Percentiles rank a stretch among this genome's conserved stretches.
phyloP scores from a whole-genome alignment of 2,113 vertebrate genomes.

The Otis tarda region DNA sequence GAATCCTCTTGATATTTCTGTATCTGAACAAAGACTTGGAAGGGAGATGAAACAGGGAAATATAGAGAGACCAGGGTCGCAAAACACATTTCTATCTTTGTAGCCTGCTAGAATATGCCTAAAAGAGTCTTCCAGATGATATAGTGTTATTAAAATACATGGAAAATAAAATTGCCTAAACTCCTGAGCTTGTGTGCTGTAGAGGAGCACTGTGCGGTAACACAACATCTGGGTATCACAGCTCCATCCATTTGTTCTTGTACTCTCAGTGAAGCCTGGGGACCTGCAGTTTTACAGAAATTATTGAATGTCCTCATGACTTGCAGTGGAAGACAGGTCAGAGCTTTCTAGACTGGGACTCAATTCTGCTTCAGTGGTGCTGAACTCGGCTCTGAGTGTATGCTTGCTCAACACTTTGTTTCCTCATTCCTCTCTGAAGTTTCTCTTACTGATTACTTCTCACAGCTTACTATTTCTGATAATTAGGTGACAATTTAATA shows the following conservation, averaged over 20 bases:
- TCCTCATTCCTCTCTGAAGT: neutral
- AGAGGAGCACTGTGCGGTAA: neutral
- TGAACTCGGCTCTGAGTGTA: neutral
- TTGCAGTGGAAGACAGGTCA: neutral
- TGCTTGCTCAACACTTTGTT: neutral
- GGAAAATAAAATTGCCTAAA: neutral
- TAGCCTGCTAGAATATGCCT: neutral
- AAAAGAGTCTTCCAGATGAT: neutral
- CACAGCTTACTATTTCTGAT: conserved; percentile 3
- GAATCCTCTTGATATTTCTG: neutral
- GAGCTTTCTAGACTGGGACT: neutral
- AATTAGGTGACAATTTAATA: conserved; percentile 36
- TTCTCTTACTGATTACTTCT: neutral
- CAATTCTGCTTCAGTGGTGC: neutral
- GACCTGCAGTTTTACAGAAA: neutral
- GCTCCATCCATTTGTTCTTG: neutral
- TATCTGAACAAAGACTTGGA: neutral
- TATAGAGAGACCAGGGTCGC: neutral
- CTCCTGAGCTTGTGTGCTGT: neutral
- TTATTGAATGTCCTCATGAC: neutral
- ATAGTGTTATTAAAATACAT: neutral
- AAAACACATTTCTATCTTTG: neutral
- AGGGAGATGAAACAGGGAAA: neutral
- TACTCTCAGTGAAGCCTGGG: neutral
- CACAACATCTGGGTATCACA: neutral